Evolutionary conservation across 2,113 vertebrate genomes (phyloP).

Genomic region (Pedionomus torquatus): DNA sequence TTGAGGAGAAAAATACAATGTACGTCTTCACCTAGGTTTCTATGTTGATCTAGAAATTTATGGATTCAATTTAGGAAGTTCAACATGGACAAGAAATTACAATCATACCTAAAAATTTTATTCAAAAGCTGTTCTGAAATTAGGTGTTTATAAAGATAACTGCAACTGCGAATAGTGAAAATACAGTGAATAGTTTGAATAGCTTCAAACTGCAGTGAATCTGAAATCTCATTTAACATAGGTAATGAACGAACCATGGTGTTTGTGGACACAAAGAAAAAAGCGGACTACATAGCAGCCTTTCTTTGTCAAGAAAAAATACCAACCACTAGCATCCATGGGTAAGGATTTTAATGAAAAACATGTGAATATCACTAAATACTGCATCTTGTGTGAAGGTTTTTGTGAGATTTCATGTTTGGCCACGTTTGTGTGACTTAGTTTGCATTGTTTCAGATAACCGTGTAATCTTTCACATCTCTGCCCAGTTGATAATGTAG

Average conservation of each 20-base stretch:
- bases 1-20: neutral
- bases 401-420: neutral
- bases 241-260: conserved; percentile 89
- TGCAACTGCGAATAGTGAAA: neutral
- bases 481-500: neutral
- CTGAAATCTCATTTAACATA: conserved; percentile 31
- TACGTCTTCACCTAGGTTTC: neutral
- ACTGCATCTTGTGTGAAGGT: neutral
- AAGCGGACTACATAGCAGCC: conserved; percentile 91
- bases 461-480: neutral
- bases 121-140: neutral
- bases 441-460: neutral
- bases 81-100: neutral
- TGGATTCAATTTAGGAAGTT: neutral
- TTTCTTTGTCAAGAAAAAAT: conserved; percentile 92
- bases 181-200: no score
- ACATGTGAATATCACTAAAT: neutral
- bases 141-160: neutral
- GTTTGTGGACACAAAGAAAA: conserved; percentile 93
- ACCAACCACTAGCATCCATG: conserved; percentile 93
- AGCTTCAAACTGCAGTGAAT: neutral
- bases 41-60: neutral
- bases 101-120: neutral
- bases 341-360: conserved; percentile 70
- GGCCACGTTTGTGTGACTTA: rapidly evolving